Conservation (phyloP, 2,113 vertebrate species). For the Neodontobutis hainanensis region DNA sequence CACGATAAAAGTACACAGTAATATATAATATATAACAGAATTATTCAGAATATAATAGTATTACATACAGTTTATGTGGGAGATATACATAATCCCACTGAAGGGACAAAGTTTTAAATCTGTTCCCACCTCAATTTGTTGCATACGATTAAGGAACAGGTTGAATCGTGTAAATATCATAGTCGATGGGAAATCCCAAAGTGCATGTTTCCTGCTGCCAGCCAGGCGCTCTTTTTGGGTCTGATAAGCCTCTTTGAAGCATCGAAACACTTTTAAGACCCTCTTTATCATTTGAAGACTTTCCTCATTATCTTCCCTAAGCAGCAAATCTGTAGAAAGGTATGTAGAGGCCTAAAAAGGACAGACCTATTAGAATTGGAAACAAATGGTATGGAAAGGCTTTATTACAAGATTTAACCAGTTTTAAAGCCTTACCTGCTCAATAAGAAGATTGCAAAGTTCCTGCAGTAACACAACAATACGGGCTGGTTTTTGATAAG, state of each 20-base stretch:
- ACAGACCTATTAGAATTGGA: neutral
- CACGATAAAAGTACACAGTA: constrained; percentile 5
- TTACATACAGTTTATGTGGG: too few relatives aligned
- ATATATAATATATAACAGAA: neutral
- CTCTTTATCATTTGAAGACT: constrained; percentile 76
- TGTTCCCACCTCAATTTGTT: constrained; percentile 79
- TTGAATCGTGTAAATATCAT: constrained; percentile 81
- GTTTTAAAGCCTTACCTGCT: constrained; percentile 69
- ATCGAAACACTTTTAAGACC: constrained; percentile 69
- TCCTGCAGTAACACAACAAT: constrained; percentile 82
- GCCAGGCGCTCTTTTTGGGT: constrained; percentile 74
- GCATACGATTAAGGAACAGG: constrained; percentile 76
- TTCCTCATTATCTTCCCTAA: constrained; percentile 82
- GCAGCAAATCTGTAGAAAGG: constrained; percentile 76
- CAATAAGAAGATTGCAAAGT: constrained; percentile 82
- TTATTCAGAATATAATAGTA: too few relatives aligned
- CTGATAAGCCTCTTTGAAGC: constrained; percentile 78
- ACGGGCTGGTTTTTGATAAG: constrained; percentile 74
- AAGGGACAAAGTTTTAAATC: neutral
- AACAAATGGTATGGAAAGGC: neutral
- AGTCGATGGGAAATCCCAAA: constrained; percentile 83
- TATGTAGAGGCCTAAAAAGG: constrained; percentile 72
- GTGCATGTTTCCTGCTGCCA: constrained; percentile 59
- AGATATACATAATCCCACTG: neutral
- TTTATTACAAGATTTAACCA: neutral